Evolutionary conservation across 2,113 vertebrate genomes (phyloP).

Genomic region (Strigops habroptila): DNA sequence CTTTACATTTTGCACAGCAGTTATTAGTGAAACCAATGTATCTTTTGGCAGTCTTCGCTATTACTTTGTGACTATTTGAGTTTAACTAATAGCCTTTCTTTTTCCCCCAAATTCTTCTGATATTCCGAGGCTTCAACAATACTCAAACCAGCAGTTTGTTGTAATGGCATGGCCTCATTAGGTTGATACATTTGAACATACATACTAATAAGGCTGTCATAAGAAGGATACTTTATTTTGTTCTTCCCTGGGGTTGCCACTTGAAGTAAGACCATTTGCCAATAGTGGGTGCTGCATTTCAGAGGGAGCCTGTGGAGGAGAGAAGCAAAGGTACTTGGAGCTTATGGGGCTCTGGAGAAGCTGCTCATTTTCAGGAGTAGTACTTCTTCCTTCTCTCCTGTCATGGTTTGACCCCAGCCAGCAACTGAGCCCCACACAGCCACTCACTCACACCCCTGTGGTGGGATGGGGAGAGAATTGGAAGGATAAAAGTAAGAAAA

Average conservation of each 20-base stretch:
- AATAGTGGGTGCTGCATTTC: neutral
- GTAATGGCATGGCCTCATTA: conserved; percentile 34
- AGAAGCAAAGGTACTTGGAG: neutral
- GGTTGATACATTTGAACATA: conserved; percentile 33
- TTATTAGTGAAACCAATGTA: conserved; percentile 27
- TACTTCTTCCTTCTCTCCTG: neutral
- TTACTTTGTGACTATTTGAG: conserved; percentile 24
- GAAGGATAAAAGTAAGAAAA: neutral
- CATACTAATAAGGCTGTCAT: conserved; percentile 28
- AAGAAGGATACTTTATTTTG: neutral
- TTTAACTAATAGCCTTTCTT: conserved; percentile 54
- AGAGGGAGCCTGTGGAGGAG: neutral
- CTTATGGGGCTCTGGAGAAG: neutral
- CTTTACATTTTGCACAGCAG: neutral
- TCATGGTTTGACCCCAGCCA: neutral
- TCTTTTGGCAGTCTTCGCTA: conserved; percentile 12
- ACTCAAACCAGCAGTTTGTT: conserved; percentile 26
- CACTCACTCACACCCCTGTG: neutral
- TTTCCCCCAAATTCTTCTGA: neutral
- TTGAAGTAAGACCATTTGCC: neutral
- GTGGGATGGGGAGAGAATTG: neutral
- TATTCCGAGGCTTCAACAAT: neutral
- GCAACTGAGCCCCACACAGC: too few relatives aligned
- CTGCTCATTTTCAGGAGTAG: neutral
- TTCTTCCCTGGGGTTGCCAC: neutral